Evolutionary conservation across 2,888 invertebrate genomes (phyloP).

Genomic region (Eupithecia subumbrata): DNA sequence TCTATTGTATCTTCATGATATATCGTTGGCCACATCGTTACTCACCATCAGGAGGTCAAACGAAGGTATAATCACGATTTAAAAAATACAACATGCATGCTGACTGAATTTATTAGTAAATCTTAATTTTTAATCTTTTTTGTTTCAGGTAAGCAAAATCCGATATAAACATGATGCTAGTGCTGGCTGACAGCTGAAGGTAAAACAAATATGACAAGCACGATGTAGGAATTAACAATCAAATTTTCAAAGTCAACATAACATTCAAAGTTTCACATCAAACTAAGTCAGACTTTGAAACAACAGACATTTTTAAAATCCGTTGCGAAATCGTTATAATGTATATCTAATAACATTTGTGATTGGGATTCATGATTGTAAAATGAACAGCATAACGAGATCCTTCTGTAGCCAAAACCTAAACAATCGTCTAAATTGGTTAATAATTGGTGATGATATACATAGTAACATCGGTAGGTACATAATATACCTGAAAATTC

Average conservation of each 20-base stretch:
- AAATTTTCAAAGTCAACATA: too few species aligned
- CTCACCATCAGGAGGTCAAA: too few species aligned
- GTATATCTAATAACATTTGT: not conserved
- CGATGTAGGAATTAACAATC: not conserved
- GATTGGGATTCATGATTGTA: not conserved
- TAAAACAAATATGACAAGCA: not conserved
- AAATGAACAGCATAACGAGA: not conserved
- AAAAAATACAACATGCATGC: not conserved
- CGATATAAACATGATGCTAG: not conserved
- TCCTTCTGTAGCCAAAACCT: not conserved
- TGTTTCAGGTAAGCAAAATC: slow-evolving; percentile 28
- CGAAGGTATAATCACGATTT: too few species aligned
- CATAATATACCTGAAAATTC: too few species aligned
- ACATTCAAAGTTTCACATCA: too few species aligned
- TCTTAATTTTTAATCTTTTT: slow-evolving; percentile 3
- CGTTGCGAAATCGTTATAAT: not conserved
- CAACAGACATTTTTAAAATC: not conserved
- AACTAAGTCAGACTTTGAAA: not conserved
- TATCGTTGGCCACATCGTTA: too few species aligned
- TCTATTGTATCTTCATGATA: too few species aligned
- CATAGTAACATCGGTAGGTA: too few species aligned
- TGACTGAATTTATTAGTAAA: not conserved
- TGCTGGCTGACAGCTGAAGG: not conserved
- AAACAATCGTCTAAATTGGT: not conserved
- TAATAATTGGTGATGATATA: not conserved